Base-by-base conservation (phyloP, 2,113 vertebrate genomes). In the Labrus mixtus region DNA sequence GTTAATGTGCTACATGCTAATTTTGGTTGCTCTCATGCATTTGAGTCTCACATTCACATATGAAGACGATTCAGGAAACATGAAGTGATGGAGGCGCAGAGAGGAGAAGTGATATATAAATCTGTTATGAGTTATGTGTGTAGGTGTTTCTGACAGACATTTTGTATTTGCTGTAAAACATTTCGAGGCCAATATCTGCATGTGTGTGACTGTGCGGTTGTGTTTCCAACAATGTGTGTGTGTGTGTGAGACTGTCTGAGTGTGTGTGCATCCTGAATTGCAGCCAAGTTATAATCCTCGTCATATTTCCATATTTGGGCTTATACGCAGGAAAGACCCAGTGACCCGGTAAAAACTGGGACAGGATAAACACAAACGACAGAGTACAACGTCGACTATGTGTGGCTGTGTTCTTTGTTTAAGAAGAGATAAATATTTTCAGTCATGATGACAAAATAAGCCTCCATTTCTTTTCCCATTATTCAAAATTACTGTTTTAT, bases 281-380 rank as follows among this genome's bases (percentile, higher is more conserved):
- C 36, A 81, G 67, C 48, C 69, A 78, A 83, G 71, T 73, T 79
- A 64, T 87, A 87, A 90, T 90, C 89, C 79, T 85, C 2, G 9
- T 77, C 70, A 73, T 83, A 82, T 90, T 84, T 79, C 77, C 76
- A 68, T 88, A 81, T 88, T 83, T 74, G 78, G 81, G 73, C 59
- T 73, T 51, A 67, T 75, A 84, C 0, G 54, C 55, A 48, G 79
- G 45, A 79, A 78, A 73, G 79, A 85, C 81, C 83, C 78, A 68
- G 54, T 88, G 89, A 90, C 86, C 87, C 72, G 88, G 50, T 82
- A 86, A 82, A 86, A 89, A 83, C 17, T 76, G 79, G 89, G 85
- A 17, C 76, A 83, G 20, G 57, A 57, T 73, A 25, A 71, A 58
- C 68, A 51, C 51, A 61, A 56, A 71, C 7, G 33, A 6, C 60